Percentiles rank a stretch among this genome's conserved stretches.
These are phyloP conservation scores for Tenthredo livida DNA, from an alignment of 2,888 invertebrate genomes.

Conservation along the genomic window DNA sequence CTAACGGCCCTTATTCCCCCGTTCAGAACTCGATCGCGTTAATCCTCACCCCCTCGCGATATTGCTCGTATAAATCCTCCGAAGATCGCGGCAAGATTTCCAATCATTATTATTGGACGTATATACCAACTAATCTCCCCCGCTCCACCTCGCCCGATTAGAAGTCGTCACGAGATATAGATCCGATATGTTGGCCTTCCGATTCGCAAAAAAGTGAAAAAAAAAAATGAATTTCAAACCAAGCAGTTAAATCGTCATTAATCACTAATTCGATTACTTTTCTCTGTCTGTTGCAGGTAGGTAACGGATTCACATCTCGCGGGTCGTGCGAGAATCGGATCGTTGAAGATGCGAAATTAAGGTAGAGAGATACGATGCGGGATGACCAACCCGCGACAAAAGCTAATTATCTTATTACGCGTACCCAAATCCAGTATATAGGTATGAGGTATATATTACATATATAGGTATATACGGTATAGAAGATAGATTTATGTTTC, in stretches of 20 bases:
- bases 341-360: conserved; percentile 52
- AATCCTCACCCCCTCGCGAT: conserved; percentile 74
- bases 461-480: neutral
- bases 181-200: neutral
- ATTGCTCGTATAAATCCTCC: conserved; percentile 74
- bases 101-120: conserved; percentile 23
- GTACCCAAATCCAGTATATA: neutral
- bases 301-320: conserved; percentile 70
- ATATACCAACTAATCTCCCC: neutral
- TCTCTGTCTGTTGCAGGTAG: conserved; percentile 73
- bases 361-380: conserved; percentile 65
- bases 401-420: neutral
- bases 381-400: conserved; percentile 1
- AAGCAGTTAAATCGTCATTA: neutral
- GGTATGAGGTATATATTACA: too few relatives aligned
- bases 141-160: neutral
- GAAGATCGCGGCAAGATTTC: conserved; percentile 50
- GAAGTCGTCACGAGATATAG: neutral
- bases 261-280: conserved; percentile 52
- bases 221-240: neutral
- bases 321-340: conserved; percentile 44
- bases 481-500: neutral
- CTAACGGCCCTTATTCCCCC: conserved; percentile 72
- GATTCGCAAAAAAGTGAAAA: neutral
- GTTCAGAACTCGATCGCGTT: conserved; percentile 69